phyloP scores from a whole-genome alignment of 2,888 invertebrate species.

The Mythimna vitellina region DNA sequence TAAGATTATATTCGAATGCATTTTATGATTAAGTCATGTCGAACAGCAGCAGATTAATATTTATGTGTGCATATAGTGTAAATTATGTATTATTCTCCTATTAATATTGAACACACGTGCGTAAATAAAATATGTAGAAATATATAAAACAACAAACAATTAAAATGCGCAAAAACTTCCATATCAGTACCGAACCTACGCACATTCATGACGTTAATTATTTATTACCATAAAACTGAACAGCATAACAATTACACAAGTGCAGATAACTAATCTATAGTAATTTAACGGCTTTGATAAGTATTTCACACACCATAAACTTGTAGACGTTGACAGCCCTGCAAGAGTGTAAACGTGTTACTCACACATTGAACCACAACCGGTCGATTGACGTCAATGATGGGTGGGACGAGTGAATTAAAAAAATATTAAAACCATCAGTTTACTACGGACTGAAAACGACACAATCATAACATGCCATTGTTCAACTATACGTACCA shows the following conservation, averaged over 20 bases:
- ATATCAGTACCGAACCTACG: constrained; percentile 5
- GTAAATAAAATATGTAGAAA: constrained; percentile 16
- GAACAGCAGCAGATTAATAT: constrained; percentile 21
- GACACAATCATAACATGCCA: constrained; percentile 81
- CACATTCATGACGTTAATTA: constrained; percentile 30
- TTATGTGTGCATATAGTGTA: background rate
- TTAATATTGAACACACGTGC: constrained; percentile 35
- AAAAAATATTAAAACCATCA: constrained; percentile 85
- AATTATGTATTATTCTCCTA: constrained; percentile 32
- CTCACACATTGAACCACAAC: constrained; percentile 72
- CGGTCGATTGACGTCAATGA: constrained; percentile 89
- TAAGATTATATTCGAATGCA: constrained; percentile 5
- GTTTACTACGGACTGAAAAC: constrained; percentile 84
- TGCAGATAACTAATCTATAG: constrained; percentile 14
- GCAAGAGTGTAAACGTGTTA: constrained; percentile 63
- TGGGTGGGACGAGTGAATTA: constrained; percentile 82
- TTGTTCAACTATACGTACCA: constrained; percentile 77
- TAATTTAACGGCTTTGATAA: constrained; percentile 32
- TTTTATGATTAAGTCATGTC: constrained; percentile 23
- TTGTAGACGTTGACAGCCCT: constrained; percentile 69
- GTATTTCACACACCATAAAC: constrained; percentile 34
- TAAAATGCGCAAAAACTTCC: constrained; percentile 45
- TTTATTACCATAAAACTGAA: constrained; percentile 33
- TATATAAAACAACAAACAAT: constrained; percentile 32
- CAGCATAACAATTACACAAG: constrained; percentile 30